A percentile compares a stretch with the other conserved stretches of the same genome.
phyloP scores from a whole-genome alignment of 2,113 vertebrate genomes.

The Gallinago undulata region DNA sequence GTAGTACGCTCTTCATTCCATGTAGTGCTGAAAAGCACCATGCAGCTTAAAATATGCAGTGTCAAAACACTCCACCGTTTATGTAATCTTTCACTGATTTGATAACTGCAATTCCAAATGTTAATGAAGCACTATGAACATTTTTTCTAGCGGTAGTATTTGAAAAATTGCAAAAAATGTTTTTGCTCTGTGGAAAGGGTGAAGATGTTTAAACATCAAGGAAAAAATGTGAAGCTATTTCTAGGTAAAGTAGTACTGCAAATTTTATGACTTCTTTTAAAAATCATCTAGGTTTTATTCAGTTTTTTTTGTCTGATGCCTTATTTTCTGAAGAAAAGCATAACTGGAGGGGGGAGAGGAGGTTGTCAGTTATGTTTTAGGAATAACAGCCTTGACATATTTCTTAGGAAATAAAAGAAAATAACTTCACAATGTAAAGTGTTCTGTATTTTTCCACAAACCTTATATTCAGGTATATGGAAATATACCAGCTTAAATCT shows the following conservation, averaged over 20 bases:
- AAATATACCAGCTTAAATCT: not conserved
- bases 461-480: not conserved
- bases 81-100: not conserved
- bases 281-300: not conserved
- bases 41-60: not conserved
- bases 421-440: not conserved
- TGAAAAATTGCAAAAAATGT: not conserved
- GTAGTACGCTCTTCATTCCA: not conserved
- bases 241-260: not conserved
- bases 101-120: slow-evolving; percentile 30
- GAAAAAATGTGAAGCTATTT: not conserved
- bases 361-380: not conserved
- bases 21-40: not conserved
- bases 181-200: not conserved
- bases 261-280: not conserved
- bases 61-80: slow-evolving; percentile 36
- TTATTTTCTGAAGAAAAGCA: not conserved
- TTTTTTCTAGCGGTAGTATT: not conserved
- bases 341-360: not conserved
- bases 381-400: not conserved
- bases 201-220: not conserved
- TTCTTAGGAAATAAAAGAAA: not conserved
- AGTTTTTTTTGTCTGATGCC: not conserved
- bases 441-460: not conserved
- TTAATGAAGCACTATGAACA: slow-evolving; percentile 17